phyloP scores from a whole-genome alignment of 2,797 vertebrate species.

The Pyrocephalus nanus region DNA sequence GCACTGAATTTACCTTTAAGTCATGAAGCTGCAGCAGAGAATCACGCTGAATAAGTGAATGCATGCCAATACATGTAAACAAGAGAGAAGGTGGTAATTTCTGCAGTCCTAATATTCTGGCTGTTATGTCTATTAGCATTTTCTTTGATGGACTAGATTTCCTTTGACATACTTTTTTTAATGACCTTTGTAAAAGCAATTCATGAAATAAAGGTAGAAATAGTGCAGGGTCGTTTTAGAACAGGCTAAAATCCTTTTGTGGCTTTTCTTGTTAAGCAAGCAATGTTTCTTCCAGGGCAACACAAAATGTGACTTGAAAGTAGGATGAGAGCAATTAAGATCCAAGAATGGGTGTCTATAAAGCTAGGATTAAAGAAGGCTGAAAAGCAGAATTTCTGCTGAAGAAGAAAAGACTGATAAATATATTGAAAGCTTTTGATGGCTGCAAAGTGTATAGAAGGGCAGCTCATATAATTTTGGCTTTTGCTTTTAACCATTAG shows the following conservation, averaged over 20 bases:
- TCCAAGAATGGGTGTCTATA: neutral
- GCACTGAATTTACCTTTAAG: neutral
- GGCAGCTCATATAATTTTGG: neutral
- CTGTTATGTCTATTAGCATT: neutral
- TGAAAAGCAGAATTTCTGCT: neutral
- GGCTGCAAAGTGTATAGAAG: neutral
- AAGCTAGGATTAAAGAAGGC: neutral
- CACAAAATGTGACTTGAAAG: neutral
- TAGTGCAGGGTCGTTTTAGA: neutral
- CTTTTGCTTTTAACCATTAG: neutral
- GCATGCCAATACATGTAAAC: neutral
- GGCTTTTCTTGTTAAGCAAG: neutral
- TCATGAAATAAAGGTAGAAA: neutral
- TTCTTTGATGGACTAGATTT: constrained; percentile 38
- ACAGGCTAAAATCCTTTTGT: neutral
- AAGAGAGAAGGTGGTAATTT: neutral
- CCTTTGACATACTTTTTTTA: neutral
- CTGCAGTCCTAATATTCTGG: neutral
- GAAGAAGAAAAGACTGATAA: constrained; percentile 12
- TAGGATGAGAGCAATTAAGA: constrained; percentile 30
- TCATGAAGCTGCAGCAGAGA: neutral
- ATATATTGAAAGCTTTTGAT: constrained; percentile 3
- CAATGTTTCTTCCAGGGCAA: constrained; percentile 11
- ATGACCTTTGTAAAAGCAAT: neutral
- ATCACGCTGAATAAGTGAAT: neutral